Base-by-base conservation (phyloP, 2,888 invertebrate species). In the Sphaeridia pumilis region DNA sequence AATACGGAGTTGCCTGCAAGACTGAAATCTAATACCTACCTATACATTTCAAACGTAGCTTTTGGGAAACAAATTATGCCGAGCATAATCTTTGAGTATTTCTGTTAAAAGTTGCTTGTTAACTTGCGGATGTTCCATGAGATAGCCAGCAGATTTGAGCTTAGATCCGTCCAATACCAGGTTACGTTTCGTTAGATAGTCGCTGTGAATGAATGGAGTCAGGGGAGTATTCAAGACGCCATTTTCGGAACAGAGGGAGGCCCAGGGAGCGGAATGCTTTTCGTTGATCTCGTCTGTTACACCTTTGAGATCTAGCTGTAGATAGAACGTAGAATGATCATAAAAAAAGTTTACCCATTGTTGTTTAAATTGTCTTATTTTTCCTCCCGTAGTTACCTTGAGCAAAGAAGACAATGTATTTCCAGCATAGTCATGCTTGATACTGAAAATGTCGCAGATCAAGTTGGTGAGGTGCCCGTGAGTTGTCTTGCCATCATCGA, bases 231-330 rank as follows among this genome's bases (percentile, higher is more conserved):
- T 90, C 58, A 76, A 73, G 26, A 92, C 79, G 42, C 76, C 75
- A 70, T 86, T 82, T 58, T 74, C 73, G 58, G 81, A 77, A 69
- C 92, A 92, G 26, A 86, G 79, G 67, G 84, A 84, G 0, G 89
- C 89, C 93, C 93, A 93, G 20, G 90, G 89, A 1, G 79, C 80
- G 73, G 92, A 78, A 70, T 93, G 93, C 69, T 90, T 90, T 71
- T 93, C 92, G 70, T 93, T 93, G 1, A 88, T 87, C 67, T 92
- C 89, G 65, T 89, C 88, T 0, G 87, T 84, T 4, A 87, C 82
- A 7, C 79, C 78, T 1, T 77, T 77, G 72, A 88, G 80, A 72
- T 89, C 88, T 42, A 78, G 74, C 87, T 87, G 69, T 1, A 68
- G 56, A 38, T 38, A 17, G 5, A 5, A 38, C 12, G 7, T 31